Conservation (phyloP, 2,888 invertebrate species). For the Caenorhabditis doughertyi region DNA sequence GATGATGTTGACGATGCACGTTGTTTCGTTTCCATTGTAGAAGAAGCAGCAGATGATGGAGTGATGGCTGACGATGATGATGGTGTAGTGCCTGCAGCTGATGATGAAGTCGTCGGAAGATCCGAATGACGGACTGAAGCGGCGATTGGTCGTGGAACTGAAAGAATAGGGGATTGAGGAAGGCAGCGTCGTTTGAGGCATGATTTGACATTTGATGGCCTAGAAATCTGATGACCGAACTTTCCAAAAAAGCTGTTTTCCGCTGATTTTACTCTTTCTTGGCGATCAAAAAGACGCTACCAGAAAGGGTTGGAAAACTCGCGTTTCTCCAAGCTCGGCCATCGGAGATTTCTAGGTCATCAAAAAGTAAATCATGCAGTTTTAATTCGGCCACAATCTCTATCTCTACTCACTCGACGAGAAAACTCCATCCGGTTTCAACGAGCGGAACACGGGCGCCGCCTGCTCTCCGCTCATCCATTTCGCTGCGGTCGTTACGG, state of each 20-base stretch:
- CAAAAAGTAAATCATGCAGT: background rate
- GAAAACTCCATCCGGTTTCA: slow-evolving; percentile 72
- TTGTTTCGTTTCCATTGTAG: too few relatives aligned
- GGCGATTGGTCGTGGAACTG: slow-evolving; percentile 54
- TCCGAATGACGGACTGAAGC: slow-evolving; percentile 54
- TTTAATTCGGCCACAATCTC: too few relatives aligned
- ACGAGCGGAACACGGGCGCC: slow-evolving; percentile 66
- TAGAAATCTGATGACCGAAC: too few relatives aligned
- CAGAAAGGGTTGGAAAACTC: too few relatives aligned
- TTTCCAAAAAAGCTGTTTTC: too few relatives aligned
- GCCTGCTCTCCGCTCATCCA: slow-evolving; percentile 86
- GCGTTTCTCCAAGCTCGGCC: too few relatives aligned
- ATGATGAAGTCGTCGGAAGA: slow-evolving; percentile 28
- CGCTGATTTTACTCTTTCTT: too few relatives aligned
- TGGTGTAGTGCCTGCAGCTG: background rate
- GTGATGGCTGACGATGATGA: background rate
- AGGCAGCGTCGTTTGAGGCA: too few relatives aligned
- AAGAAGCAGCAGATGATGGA: too few relatives aligned
- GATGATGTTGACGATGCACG: background rate
- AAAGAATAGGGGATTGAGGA: background rate
- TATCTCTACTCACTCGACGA: slow-evolving; percentile 47
- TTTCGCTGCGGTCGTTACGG: slow-evolving; percentile 88
- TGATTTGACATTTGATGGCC: too few relatives aligned
- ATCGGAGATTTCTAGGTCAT: too few relatives aligned
- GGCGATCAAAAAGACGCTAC: too few relatives aligned